Evolutionary conservation across 2,888 invertebrate species (phyloP).

Genomic region (Rhyacophila evoluta): DNA sequence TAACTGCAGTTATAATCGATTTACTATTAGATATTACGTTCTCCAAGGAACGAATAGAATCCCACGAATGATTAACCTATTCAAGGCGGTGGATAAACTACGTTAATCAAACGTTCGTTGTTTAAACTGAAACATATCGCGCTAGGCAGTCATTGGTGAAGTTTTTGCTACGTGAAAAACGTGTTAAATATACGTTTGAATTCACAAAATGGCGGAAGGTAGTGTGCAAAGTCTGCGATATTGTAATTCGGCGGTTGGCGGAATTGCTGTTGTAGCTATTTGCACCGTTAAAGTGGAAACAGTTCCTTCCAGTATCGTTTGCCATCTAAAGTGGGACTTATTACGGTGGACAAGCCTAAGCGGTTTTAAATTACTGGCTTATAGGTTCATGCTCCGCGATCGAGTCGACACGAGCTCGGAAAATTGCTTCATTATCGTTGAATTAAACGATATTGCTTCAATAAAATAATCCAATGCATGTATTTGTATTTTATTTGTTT

Average conservation of each 20-base stretch:
- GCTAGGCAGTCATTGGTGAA: not conserved
- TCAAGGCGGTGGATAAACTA: not conserved
- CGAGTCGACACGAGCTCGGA: constrained; percentile 30
- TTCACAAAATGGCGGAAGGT: not conserved
- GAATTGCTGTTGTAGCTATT: constrained; percentile 32
- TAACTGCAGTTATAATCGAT: not conserved
- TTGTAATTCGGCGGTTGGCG: constrained; percentile 26
- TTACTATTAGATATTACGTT: not conserved
- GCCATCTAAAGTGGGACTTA: constrained; percentile 26
- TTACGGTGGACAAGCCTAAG: constrained; percentile 35
- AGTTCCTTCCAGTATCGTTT: constrained; percentile 35
- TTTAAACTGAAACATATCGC: not conserved
- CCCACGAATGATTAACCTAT: not conserved
- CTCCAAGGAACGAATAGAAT: not conserved
- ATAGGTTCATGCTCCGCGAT: constrained; percentile 26
- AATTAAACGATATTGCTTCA: not conserved
- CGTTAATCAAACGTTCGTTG: not conserved
- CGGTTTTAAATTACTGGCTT: constrained; percentile 39
- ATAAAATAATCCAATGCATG: too few relatives aligned
- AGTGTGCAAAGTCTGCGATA: constrained; percentile 28
- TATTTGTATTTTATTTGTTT: too few relatives aligned
- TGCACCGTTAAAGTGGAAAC: constrained; percentile 30
- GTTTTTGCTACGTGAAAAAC: not conserved
- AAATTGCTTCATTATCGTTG: constrained; percentile 25
- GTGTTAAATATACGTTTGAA: not conserved